Percentiles rank a stretch among this genome's conserved stretches.
Conservation (phyloP, 2,888 invertebrate species). For the Tachina lurida region DNA sequence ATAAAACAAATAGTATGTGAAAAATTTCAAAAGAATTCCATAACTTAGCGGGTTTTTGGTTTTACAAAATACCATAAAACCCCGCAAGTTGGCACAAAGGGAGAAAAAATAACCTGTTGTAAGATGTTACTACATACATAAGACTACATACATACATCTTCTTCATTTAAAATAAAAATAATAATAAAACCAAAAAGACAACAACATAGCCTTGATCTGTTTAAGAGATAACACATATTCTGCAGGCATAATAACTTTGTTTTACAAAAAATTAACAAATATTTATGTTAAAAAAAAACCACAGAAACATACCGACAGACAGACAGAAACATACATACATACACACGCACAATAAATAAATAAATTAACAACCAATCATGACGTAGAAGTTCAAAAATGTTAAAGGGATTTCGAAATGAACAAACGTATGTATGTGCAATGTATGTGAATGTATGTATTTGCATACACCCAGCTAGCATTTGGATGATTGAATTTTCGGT, state of each 20-base stretch:
- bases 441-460: background rate
- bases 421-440: background rate
- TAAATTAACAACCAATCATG: background rate
- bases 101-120: conserved; percentile 56
- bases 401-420: background rate
- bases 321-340: background rate
- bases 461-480: no score
- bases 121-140: conserved; percentile 6
- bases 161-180: conserved; percentile 20
- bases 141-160: background rate
- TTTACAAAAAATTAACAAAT: conserved; percentile 5
- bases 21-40: conserved; percentile 30
- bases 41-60: background rate
- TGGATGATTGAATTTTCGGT: no score
- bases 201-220: conserved; percentile 67
- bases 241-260: background rate
- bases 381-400: background rate
- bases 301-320: background rate
- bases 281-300: background rate
- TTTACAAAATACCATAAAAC: background rate
- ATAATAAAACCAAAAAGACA: conserved; percentile 23
- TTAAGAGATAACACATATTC: conserved; percentile 50
- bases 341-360: conserved; percentile 15
- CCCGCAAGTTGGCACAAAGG: conserved; percentile 9
- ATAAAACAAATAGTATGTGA: conserved; percentile 17